These are phyloP conservation scores for Grammomys surdaster DNA, from an alignment of 2,113 vertebrate species.

Conservation along the genomic window DNA sequence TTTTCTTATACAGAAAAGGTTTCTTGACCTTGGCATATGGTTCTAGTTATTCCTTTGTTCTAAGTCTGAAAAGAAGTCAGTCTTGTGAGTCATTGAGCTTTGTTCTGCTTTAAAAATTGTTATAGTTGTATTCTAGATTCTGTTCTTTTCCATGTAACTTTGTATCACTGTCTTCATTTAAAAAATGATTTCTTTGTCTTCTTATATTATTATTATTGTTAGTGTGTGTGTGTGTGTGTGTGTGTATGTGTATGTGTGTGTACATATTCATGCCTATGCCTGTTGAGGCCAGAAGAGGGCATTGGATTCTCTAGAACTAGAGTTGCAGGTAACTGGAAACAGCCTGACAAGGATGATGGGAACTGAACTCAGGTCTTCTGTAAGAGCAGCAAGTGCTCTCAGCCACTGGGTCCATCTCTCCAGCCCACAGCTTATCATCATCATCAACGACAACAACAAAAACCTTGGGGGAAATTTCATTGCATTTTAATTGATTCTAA, in stretches of 20 bases:
- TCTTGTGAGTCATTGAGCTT: not conserved
- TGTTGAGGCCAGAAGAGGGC: not conserved
- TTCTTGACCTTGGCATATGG: not conserved
- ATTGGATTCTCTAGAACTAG: not conserved
- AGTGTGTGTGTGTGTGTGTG: not conserved
- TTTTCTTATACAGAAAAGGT: not conserved
- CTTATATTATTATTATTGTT: too few species aligned
- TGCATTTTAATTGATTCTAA: not conserved
- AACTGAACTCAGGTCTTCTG: not conserved
- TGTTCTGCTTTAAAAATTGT: not conserved
- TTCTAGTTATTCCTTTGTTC: not conserved
- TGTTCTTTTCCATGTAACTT: slow-evolving; percentile 7
- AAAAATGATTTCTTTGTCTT: not conserved
- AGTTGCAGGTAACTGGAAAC: not conserved
- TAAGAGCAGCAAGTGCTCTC: not conserved
- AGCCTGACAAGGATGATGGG: too few species aligned
- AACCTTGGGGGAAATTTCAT: not conserved
- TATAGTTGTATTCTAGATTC: not conserved
- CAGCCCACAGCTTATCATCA: not conserved
- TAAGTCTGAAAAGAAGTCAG: slow-evolving; percentile 35
- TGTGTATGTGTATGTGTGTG: not conserved
- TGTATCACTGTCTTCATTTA: not conserved
- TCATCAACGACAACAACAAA: not conserved
- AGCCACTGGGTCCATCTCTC: not conserved
- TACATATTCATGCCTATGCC: not conserved